A percentile compares a stretch with the other conserved stretches of the same genome.
These are phyloP conservation scores for Henricia sp. DNA, from an alignment of 53 echinoderm and acorn worm genomes.

Conservation along the genomic window DNA sequence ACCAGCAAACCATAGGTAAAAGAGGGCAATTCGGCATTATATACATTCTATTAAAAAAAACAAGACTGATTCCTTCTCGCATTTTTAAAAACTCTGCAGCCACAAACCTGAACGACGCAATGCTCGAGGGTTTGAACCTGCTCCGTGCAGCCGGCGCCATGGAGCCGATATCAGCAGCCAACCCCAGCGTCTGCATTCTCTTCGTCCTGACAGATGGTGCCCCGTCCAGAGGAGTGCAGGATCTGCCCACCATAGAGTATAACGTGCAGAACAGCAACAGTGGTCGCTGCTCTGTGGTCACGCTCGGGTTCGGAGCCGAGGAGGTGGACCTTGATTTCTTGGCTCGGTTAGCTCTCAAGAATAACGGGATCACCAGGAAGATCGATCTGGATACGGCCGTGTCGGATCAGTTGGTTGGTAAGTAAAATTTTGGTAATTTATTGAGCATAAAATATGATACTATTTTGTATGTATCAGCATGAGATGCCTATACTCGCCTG, in stretches of 20 bases:
- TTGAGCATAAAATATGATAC: no score
- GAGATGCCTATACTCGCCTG: no score
- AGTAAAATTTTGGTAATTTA: no score
- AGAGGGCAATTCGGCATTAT: no score
- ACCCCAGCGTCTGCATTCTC: slow-evolving; percentile 84
- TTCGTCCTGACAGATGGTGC: slow-evolving; percentile 95
- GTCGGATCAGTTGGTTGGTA: slow-evolving; percentile 70
- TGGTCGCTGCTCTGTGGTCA: slow-evolving; percentile 83
- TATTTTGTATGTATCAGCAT: no score
- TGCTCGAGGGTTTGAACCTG: slow-evolving; percentile 75
- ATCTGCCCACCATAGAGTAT: slow-evolving; percentile 65
- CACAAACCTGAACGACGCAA: slow-evolving; percentile 90
- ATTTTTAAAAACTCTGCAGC: slow-evolving; percentile 42
- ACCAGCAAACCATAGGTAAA: no score
- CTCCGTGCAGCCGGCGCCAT: slow-evolving; percentile 77
- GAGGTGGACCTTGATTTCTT: slow-evolving; percentile 88
- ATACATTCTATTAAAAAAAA: no score
- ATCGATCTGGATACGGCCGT: slow-evolving; percentile 76
- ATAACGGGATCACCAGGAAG: slow-evolving; percentile 86
- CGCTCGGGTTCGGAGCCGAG: slow-evolving; percentile 72
- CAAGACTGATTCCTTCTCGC: no score
- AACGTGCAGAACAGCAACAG: slow-evolving; percentile 77
- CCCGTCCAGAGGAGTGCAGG: slow-evolving; percentile 77
- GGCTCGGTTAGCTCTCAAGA: slow-evolving; percentile 83
- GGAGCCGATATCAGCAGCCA: slow-evolving; percentile 44